Conservation (phyloP, 2,888 invertebrate genomes). For the Campoletis raptor region DNA sequence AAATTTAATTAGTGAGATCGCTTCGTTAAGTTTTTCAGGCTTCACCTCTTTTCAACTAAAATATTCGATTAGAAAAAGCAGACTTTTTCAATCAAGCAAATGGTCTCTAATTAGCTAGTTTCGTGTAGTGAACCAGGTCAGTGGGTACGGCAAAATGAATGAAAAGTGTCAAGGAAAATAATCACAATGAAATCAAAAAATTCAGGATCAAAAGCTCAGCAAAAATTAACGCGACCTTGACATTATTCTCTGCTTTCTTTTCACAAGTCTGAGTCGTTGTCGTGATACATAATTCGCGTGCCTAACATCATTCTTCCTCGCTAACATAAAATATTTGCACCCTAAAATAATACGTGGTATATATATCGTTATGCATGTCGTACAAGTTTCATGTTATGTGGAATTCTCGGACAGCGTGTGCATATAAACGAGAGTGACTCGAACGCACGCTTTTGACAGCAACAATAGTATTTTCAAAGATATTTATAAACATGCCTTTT, state of each 20-base stretch:
- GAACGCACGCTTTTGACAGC: not conserved
- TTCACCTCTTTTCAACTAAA: not conserved
- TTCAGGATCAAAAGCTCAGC: not conserved
- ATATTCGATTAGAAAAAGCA: not conserved
- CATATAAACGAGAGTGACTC: not conserved
- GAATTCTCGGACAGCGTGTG: constrained; percentile 24
- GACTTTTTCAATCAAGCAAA: not conserved
- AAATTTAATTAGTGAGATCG: not conserved
- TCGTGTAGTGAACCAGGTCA: constrained; percentile 1
- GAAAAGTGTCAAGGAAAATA: not conserved
- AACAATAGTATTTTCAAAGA: not conserved
- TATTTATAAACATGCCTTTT: constrained; percentile 11
- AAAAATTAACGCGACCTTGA: constrained; percentile 38
- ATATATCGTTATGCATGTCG: constrained; percentile 11
- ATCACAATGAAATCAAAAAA: not conserved
- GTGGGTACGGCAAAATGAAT: constrained; percentile 13
- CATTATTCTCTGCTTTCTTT: not conserved
- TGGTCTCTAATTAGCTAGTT: constrained; percentile 2
- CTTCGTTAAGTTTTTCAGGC: not conserved
- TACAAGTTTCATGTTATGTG: constrained; percentile 2
- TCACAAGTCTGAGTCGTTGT: not conserved
- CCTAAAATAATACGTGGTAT: not conserved
- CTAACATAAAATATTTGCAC: constrained; percentile 22
- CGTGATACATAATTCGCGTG: constrained; percentile 53
- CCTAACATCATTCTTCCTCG: constrained; percentile 22